Percentiles rank a stretch among this genome's conserved stretches.
phyloP scores from a whole-genome alignment of 92 coral and sea anemone genomes.

The Scolanthus callimorphus region DNA sequence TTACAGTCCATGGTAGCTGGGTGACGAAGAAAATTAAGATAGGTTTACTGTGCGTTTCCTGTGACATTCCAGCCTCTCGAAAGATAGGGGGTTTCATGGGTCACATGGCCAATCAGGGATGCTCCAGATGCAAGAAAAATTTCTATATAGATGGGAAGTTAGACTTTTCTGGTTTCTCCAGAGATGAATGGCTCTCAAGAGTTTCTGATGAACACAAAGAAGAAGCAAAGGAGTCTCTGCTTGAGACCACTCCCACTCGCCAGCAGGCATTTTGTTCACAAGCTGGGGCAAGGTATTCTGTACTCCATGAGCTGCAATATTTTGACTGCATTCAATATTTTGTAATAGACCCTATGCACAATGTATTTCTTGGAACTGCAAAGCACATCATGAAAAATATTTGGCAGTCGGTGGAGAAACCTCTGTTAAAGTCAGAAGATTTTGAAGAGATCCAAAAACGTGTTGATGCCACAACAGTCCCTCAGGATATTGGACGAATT shows the following conservation, averaged over 20 bases:
- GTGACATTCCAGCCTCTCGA: conserved; percentile 45
- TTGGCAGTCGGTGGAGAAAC: not conserved
- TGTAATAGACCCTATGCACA: conserved; percentile 39
- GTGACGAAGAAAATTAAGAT: no score
- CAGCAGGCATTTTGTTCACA: not conserved
- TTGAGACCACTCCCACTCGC: not conserved
- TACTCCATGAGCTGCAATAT: no score
- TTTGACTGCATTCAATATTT: conserved; percentile 22
- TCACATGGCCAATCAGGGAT: conserved; percentile 14
- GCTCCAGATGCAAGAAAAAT: conserved; percentile 36
- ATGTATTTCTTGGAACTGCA: conserved; percentile 17
- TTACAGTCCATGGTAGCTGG: no score
- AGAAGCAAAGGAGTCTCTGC: not conserved
- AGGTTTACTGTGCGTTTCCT: no score
- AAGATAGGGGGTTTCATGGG: conserved; percentile 35
- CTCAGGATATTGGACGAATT: not conserved
- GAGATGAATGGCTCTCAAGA: conserved; percentile 14
- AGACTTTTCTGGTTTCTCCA: conserved; percentile 36
- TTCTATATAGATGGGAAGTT: conserved; percentile 36
- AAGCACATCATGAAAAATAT: conserved; percentile 24
- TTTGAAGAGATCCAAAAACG: not conserved
- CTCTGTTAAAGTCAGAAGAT: not conserved
- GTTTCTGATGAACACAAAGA: conserved; percentile 11
- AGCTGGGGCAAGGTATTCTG: conserved; percentile 26
- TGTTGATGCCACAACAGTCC: not conserved